These are phyloP conservation scores for Melieria crassipennis DNA, from an alignment of 2,888 invertebrate genomes.

Conservation along the genomic window DNA sequence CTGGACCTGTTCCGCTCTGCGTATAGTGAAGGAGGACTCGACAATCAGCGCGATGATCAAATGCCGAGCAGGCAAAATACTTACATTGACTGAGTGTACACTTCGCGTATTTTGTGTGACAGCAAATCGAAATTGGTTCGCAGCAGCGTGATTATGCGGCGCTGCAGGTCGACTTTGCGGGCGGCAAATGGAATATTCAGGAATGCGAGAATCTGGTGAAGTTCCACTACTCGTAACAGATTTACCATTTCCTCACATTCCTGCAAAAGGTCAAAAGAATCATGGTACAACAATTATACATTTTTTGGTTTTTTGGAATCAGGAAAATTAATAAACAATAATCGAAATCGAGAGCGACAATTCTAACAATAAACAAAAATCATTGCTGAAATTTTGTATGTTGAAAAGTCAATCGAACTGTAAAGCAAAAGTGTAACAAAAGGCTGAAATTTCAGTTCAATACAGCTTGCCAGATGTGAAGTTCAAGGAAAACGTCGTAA, in stretches of 20 bases:
- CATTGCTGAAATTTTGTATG: too few species aligned
- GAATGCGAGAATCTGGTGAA: constrained; percentile 83
- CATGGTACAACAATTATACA: neutral
- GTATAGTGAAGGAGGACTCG: constrained; percentile 33
- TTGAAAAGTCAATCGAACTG: too few species aligned
- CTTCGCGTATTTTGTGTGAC: constrained; percentile 70
- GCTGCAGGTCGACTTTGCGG: constrained; percentile 81
- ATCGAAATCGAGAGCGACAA: too few species aligned
- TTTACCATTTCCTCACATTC: constrained; percentile 65
- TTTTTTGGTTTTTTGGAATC: neutral
- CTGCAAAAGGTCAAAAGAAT: constrained; percentile 43
- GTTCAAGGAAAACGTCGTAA: too few species aligned
- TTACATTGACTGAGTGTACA: constrained; percentile 62
- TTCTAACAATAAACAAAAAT: too few species aligned
- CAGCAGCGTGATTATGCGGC: constrained; percentile 77
- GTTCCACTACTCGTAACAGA: constrained; percentile 82
- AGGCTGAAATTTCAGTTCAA: too few species aligned
- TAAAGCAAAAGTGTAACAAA: too few species aligned
- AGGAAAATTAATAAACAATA: too few species aligned
- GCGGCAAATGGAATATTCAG: constrained; percentile 83
- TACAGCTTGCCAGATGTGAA: too few species aligned
- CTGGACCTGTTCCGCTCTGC: constrained; percentile 49
- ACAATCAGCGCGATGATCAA: neutral
- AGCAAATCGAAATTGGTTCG: constrained; percentile 72
- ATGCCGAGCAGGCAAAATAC: constrained; percentile 40